Base-by-base conservation (phyloP, 2,113 vertebrate species). In the Pionites leucogaster region DNA sequence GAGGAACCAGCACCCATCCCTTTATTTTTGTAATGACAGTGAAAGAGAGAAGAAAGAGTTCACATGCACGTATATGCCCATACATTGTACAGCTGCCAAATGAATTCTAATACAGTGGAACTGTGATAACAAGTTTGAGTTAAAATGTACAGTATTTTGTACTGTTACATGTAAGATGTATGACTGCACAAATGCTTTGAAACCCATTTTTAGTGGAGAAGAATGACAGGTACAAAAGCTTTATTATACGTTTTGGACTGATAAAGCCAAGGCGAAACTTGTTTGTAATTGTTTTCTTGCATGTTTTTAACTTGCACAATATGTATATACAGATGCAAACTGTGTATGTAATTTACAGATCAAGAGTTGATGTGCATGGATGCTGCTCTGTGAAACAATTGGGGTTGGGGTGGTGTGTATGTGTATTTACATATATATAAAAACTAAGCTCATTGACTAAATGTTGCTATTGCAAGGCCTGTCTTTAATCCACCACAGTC, bases 381-480 rank as follows among this genome's bases (percentile, higher is more conserved):
- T 70, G 46, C 41, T 74, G 64, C 68, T 92, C 46, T 27, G 23
- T 65, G 84, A 79, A 59, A 1, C 1, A 3, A 2, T 10, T 44
- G 50, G 50, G 29, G 1, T 62, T 28, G 7, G 28, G 7, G 5
- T 39, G 8, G 19, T 2, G 5, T 11, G n/a, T 25, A 5, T 14
- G 19, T 28, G 0, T 46, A 1, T 17, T 10, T 7, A 41, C 28
- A 67, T 14, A 15, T 3, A 5, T 6, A 7, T 24, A n/a, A 59
- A 59, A 53, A n/a, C 14, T 35, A 59, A 59, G 57, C 6, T 35
- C 7, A 9, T 4, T 0, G 7, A 35, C 22, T 62, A 13, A 13
- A 59, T 59, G 7, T 41, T 62, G 59, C 27, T 55, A 1, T 28
- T 72, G 20, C 15, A 41, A 29, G 41, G 20, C 35, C 22, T 69